Conservation (phyloP, 2,113 vertebrate species). For the Rhinopomastus cyanomelas region DNA sequence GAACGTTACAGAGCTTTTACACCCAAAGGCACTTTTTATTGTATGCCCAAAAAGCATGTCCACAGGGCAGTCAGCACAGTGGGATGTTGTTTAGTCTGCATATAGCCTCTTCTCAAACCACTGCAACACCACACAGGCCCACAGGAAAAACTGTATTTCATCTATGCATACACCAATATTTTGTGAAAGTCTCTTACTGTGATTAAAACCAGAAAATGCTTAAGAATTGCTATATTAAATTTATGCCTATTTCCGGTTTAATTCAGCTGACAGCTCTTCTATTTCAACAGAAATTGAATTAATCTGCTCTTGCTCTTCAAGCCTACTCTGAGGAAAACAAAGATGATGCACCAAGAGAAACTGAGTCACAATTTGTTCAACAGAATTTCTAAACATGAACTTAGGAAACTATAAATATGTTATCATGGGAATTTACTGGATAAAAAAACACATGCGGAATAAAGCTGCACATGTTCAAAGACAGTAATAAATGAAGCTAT, state of each 20-base stretch:
- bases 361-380: not conserved
- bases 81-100: not conserved
- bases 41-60: not conserved
- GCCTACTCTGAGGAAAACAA: constrained; percentile 11
- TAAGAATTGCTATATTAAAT: constrained; percentile 47
- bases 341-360: constrained; percentile 1
- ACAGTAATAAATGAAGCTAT: not conserved
- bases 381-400: not conserved
- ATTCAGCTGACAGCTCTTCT: constrained; percentile 41
- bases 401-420: not conserved
- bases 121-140: not conserved
- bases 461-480: not conserved
- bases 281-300: constrained; percentile 39
- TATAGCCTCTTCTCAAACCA: not conserved
- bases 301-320: constrained; percentile 11
- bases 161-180: not conserved
- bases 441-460: not conserved
- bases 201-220: constrained; percentile 62
- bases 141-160: not conserved
- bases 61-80: not conserved
- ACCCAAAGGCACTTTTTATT: not conserved
- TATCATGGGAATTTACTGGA: not conserved
- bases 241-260: constrained; percentile 51
- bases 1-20: not conserved
- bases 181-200: constrained; percentile 16